Conservation (phyloP, 2,888 invertebrate species). For the Ennomos erosarius region DNA sequence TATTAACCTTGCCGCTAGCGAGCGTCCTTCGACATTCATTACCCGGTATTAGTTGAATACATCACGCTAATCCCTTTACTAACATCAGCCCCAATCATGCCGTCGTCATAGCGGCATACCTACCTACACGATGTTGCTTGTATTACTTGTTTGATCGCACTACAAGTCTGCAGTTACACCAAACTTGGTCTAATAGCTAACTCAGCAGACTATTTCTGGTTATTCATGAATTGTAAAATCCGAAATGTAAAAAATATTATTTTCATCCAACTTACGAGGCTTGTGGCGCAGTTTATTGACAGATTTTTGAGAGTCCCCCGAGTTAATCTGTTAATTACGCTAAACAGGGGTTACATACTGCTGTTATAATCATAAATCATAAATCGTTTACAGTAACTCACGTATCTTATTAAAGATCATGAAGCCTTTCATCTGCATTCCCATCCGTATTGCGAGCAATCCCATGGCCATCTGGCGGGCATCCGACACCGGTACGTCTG, state of each 20-base stretch:
- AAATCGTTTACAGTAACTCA: too few species aligned
- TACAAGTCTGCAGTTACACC: not conserved
- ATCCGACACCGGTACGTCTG: slow-evolving; percentile 54
- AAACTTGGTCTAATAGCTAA: too few species aligned
- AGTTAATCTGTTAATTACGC: too few species aligned
- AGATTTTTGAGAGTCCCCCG: too few species aligned
- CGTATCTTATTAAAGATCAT: not conserved
- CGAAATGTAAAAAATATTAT: too few species aligned
- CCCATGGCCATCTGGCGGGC: slow-evolving; percentile 42
- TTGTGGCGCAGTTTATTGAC: too few species aligned
- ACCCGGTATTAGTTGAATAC: slow-evolving; percentile 32
- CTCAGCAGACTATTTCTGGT: too few species aligned
- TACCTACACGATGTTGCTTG: slow-evolving; percentile 3
- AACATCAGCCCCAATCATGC: slow-evolving; percentile 6
- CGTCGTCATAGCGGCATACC: slow-evolving; percentile 25
- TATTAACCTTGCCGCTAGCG: slow-evolving; percentile 4
- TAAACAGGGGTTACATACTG: too few species aligned
- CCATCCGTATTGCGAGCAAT: slow-evolving; percentile 3
- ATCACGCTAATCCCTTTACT: slow-evolving; percentile 33
- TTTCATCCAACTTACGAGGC: too few species aligned
- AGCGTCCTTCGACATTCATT: slow-evolving; percentile 39
- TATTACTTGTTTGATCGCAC: not conserved
- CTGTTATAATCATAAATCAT: too few species aligned
- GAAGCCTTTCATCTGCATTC: slow-evolving; percentile 11
- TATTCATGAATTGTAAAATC: too few species aligned